These are phyloP conservation scores for Pangasius krempfi DNA, from an alignment of 2,797 vertebrate species.

Conservation along the genomic window DNA sequence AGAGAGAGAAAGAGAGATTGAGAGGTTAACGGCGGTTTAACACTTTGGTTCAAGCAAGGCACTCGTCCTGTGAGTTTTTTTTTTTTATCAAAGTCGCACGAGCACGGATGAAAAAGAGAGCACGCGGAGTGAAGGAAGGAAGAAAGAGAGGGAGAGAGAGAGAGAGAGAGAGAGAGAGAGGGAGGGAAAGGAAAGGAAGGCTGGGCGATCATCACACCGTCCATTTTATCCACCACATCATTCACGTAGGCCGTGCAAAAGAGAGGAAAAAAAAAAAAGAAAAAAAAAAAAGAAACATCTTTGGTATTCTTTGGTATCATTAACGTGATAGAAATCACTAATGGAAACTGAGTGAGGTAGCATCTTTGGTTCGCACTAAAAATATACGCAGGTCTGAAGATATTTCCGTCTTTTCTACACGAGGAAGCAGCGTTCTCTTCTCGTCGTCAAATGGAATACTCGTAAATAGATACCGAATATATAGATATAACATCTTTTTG, in stretches of 20 bases:
- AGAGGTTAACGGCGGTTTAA: constrained; percentile 99
- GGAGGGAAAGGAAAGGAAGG: constrained; percentile 52
- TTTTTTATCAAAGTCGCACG: constrained; percentile 78
- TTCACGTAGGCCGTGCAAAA: constrained; percentile 90
- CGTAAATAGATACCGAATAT: constrained; percentile 4
- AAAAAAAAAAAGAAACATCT: constrained; percentile 71
- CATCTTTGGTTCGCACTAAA: constrained; percentile 99
- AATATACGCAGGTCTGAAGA: constrained; percentile 95
- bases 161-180: constrained; percentile 51
- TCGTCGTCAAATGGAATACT: constrained; percentile 6
- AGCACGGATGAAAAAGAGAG: constrained; percentile 66
- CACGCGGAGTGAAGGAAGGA: constrained; percentile 36
- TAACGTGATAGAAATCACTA: constrained; percentile 99
- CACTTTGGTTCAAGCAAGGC: constrained; percentile 99
- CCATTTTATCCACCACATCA: constrained; percentile 81
- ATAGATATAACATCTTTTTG: not conserved
- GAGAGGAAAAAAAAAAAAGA: constrained; percentile 69
- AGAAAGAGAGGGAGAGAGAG: constrained; percentile 58
- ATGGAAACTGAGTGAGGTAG: constrained; percentile 99
- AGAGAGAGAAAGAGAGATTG: constrained; percentile 89
- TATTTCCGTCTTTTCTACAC: constrained; percentile 69
- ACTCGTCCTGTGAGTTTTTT: constrained; percentile 96
- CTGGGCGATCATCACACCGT: constrained; percentile 69
- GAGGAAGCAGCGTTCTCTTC: constrained; percentile 77
- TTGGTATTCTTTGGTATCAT: constrained; percentile 99